A percentile compares a stretch with the other conserved stretches of the same genome.
Conservation (phyloP, 2,888 invertebrate species). For the Endomychus coccineus region DNA sequence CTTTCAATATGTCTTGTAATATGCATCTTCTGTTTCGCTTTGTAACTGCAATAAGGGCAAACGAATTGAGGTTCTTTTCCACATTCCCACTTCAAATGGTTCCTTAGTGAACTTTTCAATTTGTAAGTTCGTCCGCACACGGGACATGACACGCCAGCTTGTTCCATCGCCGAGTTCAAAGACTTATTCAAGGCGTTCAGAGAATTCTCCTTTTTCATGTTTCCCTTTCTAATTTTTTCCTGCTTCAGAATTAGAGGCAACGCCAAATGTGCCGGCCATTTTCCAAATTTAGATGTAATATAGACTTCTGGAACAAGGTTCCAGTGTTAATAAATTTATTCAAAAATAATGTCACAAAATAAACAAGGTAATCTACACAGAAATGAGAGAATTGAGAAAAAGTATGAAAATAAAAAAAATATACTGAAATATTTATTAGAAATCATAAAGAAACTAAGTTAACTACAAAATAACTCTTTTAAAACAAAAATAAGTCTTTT, state of each 20-base stretch:
- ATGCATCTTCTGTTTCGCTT: constrained; percentile 74
- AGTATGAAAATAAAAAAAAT: no score
- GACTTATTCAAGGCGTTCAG: constrained; percentile 11
- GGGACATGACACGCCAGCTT: constrained; percentile 57
- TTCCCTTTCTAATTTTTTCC: constrained; percentile 31
- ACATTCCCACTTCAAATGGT: constrained; percentile 74
- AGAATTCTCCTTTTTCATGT: not conserved
- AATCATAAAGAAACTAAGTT: no score
- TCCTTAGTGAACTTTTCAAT: constrained; percentile 69
- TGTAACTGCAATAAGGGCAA: constrained; percentile 69
- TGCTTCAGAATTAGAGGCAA: constrained; percentile 54
- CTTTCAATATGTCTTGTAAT: constrained; percentile 69
- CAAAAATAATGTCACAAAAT: no score
- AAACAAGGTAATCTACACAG: no score
- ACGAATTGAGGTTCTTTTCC: constrained; percentile 73
- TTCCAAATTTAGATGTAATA: constrained; percentile 11
- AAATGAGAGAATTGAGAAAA: no score
- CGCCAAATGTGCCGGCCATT: constrained; percentile 57
- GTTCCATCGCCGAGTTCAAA: constrained; percentile 9
- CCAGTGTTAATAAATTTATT: constrained; percentile 3
- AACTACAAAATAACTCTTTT: no score
- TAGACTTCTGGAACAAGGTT: not conserved
- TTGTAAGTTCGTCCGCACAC: constrained; percentile 76
- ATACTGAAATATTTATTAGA: no score
- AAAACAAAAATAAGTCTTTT: no score